Evolutionary conservation across 2,113 vertebrate species (phyloP).

Genomic region (Poecile atricapillus): DNA sequence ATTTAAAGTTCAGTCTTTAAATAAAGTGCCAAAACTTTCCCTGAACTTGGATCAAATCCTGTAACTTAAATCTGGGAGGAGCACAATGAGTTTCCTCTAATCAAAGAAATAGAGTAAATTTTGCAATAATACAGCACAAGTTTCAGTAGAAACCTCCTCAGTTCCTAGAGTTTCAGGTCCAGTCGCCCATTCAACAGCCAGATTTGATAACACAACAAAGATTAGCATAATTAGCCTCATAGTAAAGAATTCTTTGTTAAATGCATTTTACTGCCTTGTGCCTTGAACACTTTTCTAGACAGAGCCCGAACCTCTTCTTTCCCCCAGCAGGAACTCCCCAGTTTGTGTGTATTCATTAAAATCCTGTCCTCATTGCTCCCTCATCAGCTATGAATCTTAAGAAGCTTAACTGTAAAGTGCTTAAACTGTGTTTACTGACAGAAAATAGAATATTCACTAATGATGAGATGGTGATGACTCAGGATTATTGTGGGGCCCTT

Average conservation of each 20-base stretch:
- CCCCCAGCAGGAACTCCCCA: conserved; percentile 12
- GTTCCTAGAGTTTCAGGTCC: not conserved
- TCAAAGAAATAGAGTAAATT: conserved; percentile 5
- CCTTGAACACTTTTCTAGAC: conserved; percentile 43
- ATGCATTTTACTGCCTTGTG: conserved; percentile 20
- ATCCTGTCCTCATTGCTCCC: conserved; percentile 69
- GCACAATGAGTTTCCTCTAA: not conserved
- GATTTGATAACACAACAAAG: not conserved
- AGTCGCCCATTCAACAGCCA: not conserved
- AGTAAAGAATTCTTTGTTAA: conserved; percentile 30
- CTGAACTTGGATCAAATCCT: not conserved
- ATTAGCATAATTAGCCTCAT: conserved; percentile 38
- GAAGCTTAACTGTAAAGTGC: conserved; percentile 65
- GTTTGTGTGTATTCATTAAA: conserved; percentile 71
- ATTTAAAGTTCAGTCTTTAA: not conserved
- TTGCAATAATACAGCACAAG: not conserved
- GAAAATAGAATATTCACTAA: conserved; percentile 71
- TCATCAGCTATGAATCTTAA: conserved; percentile 74
- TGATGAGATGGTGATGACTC: conserved; percentile 30
- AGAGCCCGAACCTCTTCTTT: conserved; percentile 34
- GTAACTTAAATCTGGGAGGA: conserved; percentile 4
- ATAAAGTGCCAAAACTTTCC: not conserved
- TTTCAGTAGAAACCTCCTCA: not conserved
- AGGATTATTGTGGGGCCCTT: conserved; percentile 12
- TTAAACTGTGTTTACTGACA: conserved; percentile 72